Base-by-base conservation (phyloP, 2,113 vertebrate genomes). In the Psettodes erumei region DNA sequence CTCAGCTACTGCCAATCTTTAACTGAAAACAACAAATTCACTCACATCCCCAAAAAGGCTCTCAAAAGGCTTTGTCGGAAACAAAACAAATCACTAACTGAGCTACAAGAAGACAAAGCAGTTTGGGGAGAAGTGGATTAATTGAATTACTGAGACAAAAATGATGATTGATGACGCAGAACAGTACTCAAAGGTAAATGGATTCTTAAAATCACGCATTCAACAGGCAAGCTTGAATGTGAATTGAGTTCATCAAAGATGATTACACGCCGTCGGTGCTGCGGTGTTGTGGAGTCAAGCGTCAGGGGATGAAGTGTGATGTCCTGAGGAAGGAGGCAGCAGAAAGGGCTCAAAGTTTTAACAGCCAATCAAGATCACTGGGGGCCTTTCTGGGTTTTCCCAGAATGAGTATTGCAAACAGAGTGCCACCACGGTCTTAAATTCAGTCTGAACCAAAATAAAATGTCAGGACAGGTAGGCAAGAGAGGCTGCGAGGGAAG, bases 291-390 rank as follows among this genome's bases (percentile, higher is more conserved):
- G 28, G 55, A 71, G 77, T 75, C 76, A 67, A 25, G 70, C 61
- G 69, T 82, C 62, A 43, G 48, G 83, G 70, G 79, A 76, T 59
- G 47, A 61, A 74, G 72, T 58, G 59, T 38, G 75, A 79, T 63
- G 63, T 71, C 45, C 62, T 0, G n/a, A 71, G 55, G 56, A 73
- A 32, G 60, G 40, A 77, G 45, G 60, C 50, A 23, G 56, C 35
- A 43, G 67, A 43, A 55, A 61, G 56, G 43, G 37, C 48, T 35
- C 25, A 38, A 75, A 60, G 75, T 62, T 64, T 79, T 68, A 84
- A 60, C 69, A 80, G 68, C 72, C 82, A 75, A 54, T 81, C 62
- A 51, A 54, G 58, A 72, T 75, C 73, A 42, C 61, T 25, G 67
- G 59, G 58, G 54, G 70, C 28, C 74, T 53, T 28, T 28, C n/a